Conservation (phyloP, 2,888 invertebrate species). For the Hydrotaea cyrtoneurina region DNA sequence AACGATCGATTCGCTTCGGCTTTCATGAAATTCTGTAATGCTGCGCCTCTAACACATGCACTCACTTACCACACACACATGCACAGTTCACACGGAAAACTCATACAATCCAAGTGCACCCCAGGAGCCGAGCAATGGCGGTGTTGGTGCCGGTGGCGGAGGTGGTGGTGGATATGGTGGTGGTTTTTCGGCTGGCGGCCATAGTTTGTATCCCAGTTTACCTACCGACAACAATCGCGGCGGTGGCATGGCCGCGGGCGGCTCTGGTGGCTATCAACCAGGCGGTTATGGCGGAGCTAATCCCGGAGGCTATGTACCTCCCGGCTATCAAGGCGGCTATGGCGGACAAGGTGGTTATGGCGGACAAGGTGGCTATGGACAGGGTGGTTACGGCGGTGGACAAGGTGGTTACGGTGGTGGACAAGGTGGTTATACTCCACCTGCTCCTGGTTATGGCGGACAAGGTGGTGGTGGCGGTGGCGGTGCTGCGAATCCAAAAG, state of each 20-base stretch:
- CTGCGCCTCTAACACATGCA: conserved; percentile 33
- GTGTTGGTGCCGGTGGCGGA: conserved; percentile 74
- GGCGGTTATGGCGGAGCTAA: conserved; percentile 58
- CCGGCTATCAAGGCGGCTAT: conserved; percentile 72
- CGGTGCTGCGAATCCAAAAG: conserved; percentile 73
- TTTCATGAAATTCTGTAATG: conserved; percentile 1
- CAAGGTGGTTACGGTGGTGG: conserved; percentile 70
- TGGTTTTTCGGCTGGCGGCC: conserved; percentile 72
- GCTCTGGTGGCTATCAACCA: conserved; percentile 66
- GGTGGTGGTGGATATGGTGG: no score
- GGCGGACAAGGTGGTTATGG: conserved; percentile 66
- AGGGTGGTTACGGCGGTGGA: conserved; percentile 69
- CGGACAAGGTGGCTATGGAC: conserved; percentile 67
- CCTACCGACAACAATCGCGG: conserved; percentile 72
- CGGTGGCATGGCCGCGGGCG: neutral
- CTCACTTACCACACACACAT: conserved; percentile 22
- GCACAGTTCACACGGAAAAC: conserved; percentile 74
- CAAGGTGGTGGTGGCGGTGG: conserved; percentile 70
- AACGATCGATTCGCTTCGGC: neutral
- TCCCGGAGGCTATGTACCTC: conserved; percentile 71
- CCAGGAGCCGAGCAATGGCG: conserved; percentile 49
- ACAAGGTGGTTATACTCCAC: conserved; percentile 70
- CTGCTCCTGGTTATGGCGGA: conserved; percentile 76
- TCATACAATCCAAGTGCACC: conserved; percentile 73
- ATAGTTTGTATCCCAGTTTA: conserved; percentile 77